These are phyloP conservation scores for Anagyrus pseudococci DNA, from an alignment of 2,888 invertebrate genomes.

Conservation along the genomic window DNA sequence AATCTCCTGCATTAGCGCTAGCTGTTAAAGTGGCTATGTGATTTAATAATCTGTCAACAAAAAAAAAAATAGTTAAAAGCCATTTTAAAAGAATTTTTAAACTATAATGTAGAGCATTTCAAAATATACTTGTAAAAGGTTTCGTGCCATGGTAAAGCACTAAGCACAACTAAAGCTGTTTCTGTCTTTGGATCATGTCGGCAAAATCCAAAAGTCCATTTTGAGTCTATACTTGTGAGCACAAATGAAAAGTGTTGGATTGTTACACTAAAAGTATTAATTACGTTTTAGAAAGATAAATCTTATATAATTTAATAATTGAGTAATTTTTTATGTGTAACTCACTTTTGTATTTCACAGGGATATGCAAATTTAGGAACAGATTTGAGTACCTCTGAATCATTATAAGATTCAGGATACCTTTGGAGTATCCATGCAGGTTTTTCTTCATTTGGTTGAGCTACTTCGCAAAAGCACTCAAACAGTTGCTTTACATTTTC, in stretches of 20 bases:
- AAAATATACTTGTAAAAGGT: constrained; percentile 85
- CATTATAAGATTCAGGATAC: constrained; percentile 83
- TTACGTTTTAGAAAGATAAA: not conserved
- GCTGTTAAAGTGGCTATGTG: constrained; percentile 80
- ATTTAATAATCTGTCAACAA: constrained; percentile 73
- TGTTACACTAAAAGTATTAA: constrained; percentile 70
- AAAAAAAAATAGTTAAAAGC: constrained; percentile 12
- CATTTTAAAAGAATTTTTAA: constrained; percentile 4
- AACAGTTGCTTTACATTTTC: constrained; percentile 80
- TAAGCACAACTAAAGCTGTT: constrained; percentile 83
- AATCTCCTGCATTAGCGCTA: constrained; percentile 65
- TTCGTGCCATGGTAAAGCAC: constrained; percentile 96
- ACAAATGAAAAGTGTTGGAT: constrained; percentile 98
- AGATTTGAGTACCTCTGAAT: constrained; percentile 84
- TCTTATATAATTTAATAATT: not conserved
- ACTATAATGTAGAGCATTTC: constrained; percentile 37
- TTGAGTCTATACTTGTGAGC: constrained; percentile 91
- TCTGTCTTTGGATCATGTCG: constrained; percentile 91
- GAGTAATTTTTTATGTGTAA: constrained; percentile 42
- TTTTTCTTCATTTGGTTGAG: constrained; percentile 70
- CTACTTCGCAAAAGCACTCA: constrained; percentile 85
- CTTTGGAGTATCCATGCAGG: constrained; percentile 80
- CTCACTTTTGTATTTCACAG: constrained; percentile 79
- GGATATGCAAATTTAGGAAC: constrained; percentile 93
- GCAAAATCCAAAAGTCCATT: constrained; percentile 97